Evolutionary conservation across 2,113 vertebrate genomes (phyloP).

Genomic region (Pituophis catenifer): DNA sequence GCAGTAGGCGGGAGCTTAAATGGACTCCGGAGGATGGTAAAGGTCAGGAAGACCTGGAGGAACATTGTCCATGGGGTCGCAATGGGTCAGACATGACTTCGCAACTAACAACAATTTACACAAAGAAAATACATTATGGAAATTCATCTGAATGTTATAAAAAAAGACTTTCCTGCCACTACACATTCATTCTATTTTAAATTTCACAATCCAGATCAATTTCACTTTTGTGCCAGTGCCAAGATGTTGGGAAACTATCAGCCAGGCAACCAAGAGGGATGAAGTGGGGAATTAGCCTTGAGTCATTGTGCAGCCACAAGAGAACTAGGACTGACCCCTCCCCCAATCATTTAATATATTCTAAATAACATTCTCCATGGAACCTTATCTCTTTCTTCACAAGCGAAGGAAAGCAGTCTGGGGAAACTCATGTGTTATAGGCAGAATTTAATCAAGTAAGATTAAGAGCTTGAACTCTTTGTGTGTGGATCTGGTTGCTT

Average conservation of each 20-base stretch:
- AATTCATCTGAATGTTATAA: background rate
- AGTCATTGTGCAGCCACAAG: background rate
- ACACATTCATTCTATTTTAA: background rate
- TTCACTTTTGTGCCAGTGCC: background rate
- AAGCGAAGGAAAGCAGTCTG: background rate
- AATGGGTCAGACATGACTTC: too few species aligned
- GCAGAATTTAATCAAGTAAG: background rate
- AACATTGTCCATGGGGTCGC: too few species aligned
- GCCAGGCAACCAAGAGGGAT: background rate
- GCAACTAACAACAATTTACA: too few species aligned
- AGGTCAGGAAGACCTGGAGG: too few species aligned
- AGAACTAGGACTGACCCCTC: background rate
- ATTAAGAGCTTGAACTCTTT: too few species aligned
- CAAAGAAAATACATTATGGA: background rate
- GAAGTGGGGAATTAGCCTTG: background rate
- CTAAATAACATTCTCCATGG: too few species aligned
- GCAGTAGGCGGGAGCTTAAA: too few species aligned
- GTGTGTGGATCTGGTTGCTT: too few species aligned
- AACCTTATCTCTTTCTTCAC: background rate
- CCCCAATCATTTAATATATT: too few species aligned
- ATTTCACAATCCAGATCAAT: background rate
- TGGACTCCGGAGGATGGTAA: too few species aligned
- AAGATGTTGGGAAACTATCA: background rate
- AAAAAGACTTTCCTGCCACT: background rate
- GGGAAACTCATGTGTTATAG: background rate